These are phyloP conservation scores for Ictalurus furcatus DNA, from an alignment of 2,113 vertebrate species.

Conservation along the genomic window DNA sequence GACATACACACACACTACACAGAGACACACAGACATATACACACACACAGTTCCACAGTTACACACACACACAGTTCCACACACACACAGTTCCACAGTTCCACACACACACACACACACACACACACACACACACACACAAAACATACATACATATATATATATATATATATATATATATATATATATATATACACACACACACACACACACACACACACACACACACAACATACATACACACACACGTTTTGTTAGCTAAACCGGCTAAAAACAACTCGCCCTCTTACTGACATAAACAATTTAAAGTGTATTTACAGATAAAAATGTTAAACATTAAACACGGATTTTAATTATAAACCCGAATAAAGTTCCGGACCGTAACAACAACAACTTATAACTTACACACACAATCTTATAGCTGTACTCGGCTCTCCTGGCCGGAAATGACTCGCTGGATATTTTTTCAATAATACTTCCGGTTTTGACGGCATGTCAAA, in stretches of 20 bases:
- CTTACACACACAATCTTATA: not conserved
- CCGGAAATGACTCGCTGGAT: not conserved
- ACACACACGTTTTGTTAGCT: not conserved
- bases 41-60: no score
- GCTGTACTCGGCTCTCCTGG: not conserved
- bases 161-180: no score
- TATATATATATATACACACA: no score
- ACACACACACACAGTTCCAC: no score
- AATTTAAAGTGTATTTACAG: not conserved
- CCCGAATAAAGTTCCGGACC: not conserved
- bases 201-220: not conserved
- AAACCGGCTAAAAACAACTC: not conserved
- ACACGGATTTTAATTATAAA: not conserved
- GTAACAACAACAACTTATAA: not conserved
- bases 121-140: no score
- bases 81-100: no score
- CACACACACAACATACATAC: no score
- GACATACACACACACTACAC: no score
- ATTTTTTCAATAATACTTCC: not conserved
- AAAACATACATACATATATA: no score
- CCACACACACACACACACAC: no score
- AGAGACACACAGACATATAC: no score
- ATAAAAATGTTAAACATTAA: not conserved
- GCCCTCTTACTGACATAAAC: not conserved
- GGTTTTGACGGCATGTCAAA: not conserved